Base-by-base conservation (phyloP, 2,797 vertebrate genomes). In the Masticophis lateralis region DNA sequence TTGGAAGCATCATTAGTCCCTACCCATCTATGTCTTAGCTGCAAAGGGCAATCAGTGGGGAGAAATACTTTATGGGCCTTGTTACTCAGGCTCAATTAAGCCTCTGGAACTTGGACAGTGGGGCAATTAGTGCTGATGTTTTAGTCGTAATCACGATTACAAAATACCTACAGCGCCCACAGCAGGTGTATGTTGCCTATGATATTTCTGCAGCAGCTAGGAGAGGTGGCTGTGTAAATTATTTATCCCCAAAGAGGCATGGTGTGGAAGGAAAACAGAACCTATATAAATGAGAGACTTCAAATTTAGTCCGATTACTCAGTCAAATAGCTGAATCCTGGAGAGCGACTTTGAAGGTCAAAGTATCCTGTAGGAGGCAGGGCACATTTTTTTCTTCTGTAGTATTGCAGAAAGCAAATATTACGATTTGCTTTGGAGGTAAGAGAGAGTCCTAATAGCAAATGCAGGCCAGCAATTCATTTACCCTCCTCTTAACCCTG, bases 1-100 rank as follows among this genome's bases (percentile, higher is more conserved):
- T 79, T 91, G 93, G 93, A 89, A 74, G n/a, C 51, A 57, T 91
- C 51, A 93, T 93, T 91, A 93, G 59, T 91, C 87, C 89, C 69
- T 27, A 53, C 11, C 57, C 63, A 63, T 37, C 61, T 66, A 83
- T 91, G 57, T 22, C 87, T 91, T 93, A 63, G 87, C 69, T 66
- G 16, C 32, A 59, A 89, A 91, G 56, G 87, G 93, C 93, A 93
- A 91, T n/a, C 93, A n/a, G 51, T 66, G 69, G 90, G 66, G 69
- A 66, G 87, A 93, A 86, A 43, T 18, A 18, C 69, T 47, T 43
- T 47, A 56, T 16, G 27, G 87, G 66, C 6, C 16, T 63, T 32
- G 63, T 88, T 61, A 86, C 32, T 88, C 74, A n/a, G 86, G 13
- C 13, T 37, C 87, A 93, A 93, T 93, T 91, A 93, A 61, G 87